phyloP scores from a whole-genome alignment of 2,888 invertebrate species.

The Platypus cylindrus region DNA sequence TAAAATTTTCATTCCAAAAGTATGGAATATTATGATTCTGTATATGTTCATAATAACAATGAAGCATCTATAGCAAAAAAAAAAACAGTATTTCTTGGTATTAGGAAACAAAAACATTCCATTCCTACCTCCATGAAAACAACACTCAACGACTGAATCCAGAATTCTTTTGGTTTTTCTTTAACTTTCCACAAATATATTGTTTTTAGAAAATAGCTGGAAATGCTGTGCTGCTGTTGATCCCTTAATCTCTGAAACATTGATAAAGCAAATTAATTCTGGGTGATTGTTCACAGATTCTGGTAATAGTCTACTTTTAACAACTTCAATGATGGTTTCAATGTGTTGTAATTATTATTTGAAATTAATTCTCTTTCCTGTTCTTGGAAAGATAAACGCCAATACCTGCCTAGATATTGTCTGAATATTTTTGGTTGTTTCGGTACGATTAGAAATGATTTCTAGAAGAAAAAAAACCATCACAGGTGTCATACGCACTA shows the following conservation, averaged over 20 bases:
- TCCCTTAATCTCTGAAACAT: conserved; percentile 37
- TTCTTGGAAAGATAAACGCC: conserved; percentile 34
- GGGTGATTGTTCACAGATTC: no score
- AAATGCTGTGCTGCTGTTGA: conserved; percentile 27
- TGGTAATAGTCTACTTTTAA: conserved; percentile 28
- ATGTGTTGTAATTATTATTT: conserved; percentile 14
- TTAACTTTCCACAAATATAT: conserved; percentile 31
- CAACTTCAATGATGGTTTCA: conserved; percentile 29
- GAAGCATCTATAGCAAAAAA: no score
- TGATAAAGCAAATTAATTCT: no score
- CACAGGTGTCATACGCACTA: no score
- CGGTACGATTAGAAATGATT: conserved; percentile 28
- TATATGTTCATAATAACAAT: no score
- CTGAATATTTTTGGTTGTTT: conserved; percentile 22
- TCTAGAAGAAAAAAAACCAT: conserved; percentile 15
- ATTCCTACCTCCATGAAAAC: conserved; percentile 27
- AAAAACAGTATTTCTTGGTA: no score
- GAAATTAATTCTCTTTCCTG: conserved; percentile 30
- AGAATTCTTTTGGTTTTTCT: conserved; percentile 18
- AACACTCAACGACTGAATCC: conserved; percentile 22
- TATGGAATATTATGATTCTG: conserved; percentile 23
- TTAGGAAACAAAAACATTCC: no score
- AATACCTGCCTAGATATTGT: conserved; percentile 19
- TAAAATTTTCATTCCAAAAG: conserved; percentile 32
- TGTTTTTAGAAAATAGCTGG: conserved; percentile 39